phyloP scores from a whole-genome alignment of 2,888 invertebrate species.

The Nymphalis urticae region DNA sequence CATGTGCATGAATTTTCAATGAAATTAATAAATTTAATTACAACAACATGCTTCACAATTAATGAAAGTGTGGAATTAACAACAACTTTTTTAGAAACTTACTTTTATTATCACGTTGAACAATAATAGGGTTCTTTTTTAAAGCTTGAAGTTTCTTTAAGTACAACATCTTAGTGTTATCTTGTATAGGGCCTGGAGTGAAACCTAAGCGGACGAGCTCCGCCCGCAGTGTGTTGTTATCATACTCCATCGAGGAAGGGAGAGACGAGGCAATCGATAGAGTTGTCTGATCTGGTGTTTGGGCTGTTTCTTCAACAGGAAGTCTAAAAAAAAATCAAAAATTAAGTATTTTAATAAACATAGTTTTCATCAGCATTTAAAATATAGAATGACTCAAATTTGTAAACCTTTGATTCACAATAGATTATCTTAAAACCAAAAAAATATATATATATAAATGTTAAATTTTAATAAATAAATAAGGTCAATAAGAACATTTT shows the following conservation, averaged over 20 bases:
- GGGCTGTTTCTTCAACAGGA: constrained; percentile 60
- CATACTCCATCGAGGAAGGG: constrained; percentile 84
- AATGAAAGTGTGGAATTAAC: neutral
- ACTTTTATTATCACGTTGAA: constrained; percentile 54
- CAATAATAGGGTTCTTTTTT: constrained; percentile 59
- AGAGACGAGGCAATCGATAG: constrained; percentile 79
- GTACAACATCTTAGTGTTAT: constrained; percentile 88
- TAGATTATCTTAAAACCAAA: too few relatives aligned
- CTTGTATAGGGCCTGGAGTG: constrained; percentile 90
- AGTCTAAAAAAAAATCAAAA: constrained; percentile 47
- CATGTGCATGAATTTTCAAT: too few relatives aligned
- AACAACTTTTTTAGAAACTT: constrained; percentile 38
- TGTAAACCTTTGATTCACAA: too few relatives aligned
- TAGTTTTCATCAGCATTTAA: too few relatives aligned
- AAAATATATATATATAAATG: neutral
- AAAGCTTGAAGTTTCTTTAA: constrained; percentile 86
- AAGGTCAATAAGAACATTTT: too few relatives aligned
- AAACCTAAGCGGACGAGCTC: constrained; percentile 86
- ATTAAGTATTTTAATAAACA: neutral
- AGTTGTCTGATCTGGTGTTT: constrained; percentile 59
- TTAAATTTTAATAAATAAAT: neutral
- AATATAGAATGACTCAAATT: too few relatives aligned
- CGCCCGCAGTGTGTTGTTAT: constrained; percentile 84
- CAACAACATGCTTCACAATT: too few relatives aligned
- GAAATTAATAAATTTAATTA: too few relatives aligned